A percentile compares a stretch with the other conserved stretches of the same genome.
phyloP scores from a whole-genome alignment of 2,113 vertebrate genomes.

The Malaclemys terrapin region DNA sequence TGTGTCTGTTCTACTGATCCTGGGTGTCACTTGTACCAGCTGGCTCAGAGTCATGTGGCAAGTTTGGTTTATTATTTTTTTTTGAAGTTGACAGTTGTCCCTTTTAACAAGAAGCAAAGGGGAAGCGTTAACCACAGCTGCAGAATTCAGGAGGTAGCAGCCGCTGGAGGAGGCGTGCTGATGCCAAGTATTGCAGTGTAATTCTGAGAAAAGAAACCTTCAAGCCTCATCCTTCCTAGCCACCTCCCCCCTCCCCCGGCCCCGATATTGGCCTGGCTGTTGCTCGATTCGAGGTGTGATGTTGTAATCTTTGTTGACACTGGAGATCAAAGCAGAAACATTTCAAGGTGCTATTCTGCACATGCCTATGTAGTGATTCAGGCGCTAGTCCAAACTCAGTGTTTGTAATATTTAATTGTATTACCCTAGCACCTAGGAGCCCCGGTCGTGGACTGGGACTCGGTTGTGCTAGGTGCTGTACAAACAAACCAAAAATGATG shows the following conservation, averaged over 20 bases:
- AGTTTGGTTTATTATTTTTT: not conserved
- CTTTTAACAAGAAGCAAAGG: not conserved
- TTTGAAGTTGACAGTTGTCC: not conserved
- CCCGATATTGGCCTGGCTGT: not conserved
- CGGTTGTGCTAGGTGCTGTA: not conserved
- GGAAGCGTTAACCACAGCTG: conserved; percentile 35
- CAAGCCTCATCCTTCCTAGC: conserved; percentile 54
- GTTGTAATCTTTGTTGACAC: fast-evolving
- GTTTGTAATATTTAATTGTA: not conserved
- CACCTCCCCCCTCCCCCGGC: not conserved
- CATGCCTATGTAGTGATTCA: not conserved
- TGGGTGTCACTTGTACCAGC: fast-evolving
- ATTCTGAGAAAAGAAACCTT: conserved; percentile 54
- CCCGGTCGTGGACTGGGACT: not conserved
- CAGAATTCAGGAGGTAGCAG: not conserved
- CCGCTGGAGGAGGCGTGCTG: not conserved
- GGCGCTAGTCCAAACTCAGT: not conserved
- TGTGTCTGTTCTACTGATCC: fast-evolving
- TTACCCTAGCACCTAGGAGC: not conserved
- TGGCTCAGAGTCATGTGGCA: not conserved
- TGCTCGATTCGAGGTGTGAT: not conserved
- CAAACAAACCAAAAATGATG: not conserved
- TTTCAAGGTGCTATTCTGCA: not conserved
- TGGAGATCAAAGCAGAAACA: fast-evolving
- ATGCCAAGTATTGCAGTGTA: not conserved